Conservation (phyloP, 2,113 vertebrate genomes). For the Garra rufa region DNA sequence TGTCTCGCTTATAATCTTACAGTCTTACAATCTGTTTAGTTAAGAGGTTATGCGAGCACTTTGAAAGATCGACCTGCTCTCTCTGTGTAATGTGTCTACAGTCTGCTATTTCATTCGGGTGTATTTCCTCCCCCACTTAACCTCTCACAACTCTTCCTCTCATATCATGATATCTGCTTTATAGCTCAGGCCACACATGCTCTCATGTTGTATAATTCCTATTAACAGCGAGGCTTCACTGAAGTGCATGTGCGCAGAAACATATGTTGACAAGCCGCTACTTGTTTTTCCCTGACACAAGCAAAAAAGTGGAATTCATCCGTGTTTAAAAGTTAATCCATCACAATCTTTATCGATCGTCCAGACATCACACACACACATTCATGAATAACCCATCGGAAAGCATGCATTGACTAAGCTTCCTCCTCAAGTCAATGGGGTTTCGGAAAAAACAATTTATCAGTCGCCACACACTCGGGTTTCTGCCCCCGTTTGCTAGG, state of each 20-base stretch:
- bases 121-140: slow-evolving; percentile 5
- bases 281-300: slow-evolving; percentile 40
- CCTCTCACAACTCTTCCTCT: slow-evolving; percentile 6
- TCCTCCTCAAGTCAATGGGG: not conserved
- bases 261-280: not conserved
- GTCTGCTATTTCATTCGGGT: not conserved
- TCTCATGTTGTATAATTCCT: slow-evolving; percentile 8
- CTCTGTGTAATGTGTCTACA: slow-evolving; percentile 27
- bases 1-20: not conserved
- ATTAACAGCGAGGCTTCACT: not conserved
- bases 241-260: not conserved
- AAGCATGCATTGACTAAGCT: slow-evolving; percentile 28
- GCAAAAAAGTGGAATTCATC: slow-evolving; percentile 18
- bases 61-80: slow-evolving; percentile 12
- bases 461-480: not conserved
- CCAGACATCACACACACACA: not conserved
- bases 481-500: slow-evolving; percentile 2
- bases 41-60: slow-evolving; percentile 28
- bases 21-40: slow-evolving; percentile 13
- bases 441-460: slow-evolving; percentile 6
- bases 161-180: slow-evolving; percentile 6
- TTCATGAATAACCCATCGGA: slow-evolving; percentile 20
- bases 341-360: slow-evolving; percentile 27
- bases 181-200: not conserved
- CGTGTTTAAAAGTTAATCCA: slow-evolving; percentile 46